phyloP scores from a whole-genome alignment of 2,888 invertebrate species.

The Dinocampus coccinellae region DNA sequence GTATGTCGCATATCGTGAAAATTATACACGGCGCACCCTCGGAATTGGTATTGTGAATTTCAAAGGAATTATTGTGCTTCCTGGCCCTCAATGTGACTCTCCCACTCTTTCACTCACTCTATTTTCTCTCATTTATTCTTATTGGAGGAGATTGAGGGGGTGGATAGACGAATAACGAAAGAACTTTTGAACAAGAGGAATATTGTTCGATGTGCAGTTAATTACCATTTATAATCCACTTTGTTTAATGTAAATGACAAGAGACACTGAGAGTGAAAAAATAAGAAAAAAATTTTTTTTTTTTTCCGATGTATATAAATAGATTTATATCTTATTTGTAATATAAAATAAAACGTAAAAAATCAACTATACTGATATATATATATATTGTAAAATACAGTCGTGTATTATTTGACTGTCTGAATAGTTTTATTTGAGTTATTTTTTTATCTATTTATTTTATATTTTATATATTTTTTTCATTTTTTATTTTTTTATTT shows the following conservation, averaged over 20 bases:
- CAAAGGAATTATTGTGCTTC: constrained; percentile 41
- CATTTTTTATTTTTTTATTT: not conserved
- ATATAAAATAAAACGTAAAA: not conserved
- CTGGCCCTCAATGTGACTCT: not conserved
- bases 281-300: not conserved
- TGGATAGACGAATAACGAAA: not conserved
- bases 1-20: constrained; percentile 51
- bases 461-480: no score
- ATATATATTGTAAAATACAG: no score
- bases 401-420: constrained; percentile 9
- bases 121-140: constrained; percentile 9
- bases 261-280: no score
- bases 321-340: not conserved
- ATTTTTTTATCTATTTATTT: no score
- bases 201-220: not conserved
- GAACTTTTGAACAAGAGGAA: not conserved
- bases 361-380: no score
- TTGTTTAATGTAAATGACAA: not conserved
- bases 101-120: not conserved
- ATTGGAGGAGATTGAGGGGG: not conserved
- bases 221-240: constrained; percentile 3
- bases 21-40: constrained; percentile 52
- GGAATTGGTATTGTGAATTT: constrained; percentile 43
- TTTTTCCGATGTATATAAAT: not conserved
- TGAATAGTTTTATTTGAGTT: constrained; percentile 23